Evolutionary conservation across 1,140 invertebrate genomes (phyloP), one percentile per base, ranked within the genome.

Genomic region (Bicyclus anynana): DNA sequence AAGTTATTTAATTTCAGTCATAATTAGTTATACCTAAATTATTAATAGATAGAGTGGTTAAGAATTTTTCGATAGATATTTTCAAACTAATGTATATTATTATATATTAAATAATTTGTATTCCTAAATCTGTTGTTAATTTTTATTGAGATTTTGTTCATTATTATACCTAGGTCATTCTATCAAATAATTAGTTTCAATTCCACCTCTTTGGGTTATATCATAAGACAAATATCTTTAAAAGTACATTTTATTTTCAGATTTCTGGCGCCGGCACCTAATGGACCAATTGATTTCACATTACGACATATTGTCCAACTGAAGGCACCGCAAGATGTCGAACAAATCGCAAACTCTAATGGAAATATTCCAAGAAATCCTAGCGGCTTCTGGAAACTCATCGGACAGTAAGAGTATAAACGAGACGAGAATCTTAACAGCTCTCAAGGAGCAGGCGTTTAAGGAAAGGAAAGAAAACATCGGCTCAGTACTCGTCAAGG

Each of bases 291-390:
- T 12, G 38, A 37, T 35, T 17, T 35, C 21, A 38, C 16, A 23
- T 23, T 23, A 47, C 33, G 17, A 49, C 21, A 37, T 10, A 14
- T 12, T 10, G 12, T 37, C 20, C 7, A 14, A 38, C 2, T 53
- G 51, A 40, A 38, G 13, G 17, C 20, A 23, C 44, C 9, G 16
- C 54, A 86, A 75, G 48, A 87, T 87, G 84, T 58, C 80, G 23
- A 84, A 83, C 68, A 74, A 79, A 64, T 77, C 82, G 35, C 80
- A 84, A 44, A 80, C 65, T 5, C 61, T 85, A 27, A 65, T 81
- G 65, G 77, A 83, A 35, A 85, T 87, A 56, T 87, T 87, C 67
- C 77, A 87, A 66, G 77, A 80, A 54, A 84, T 87, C 23, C 62
- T 86, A 1, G 80, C 75, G 0, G 80, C 79, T 10, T 80, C 77